Conservation (phyloP, 2,797 vertebrate species). For the Glyptemys insculpta region DNA sequence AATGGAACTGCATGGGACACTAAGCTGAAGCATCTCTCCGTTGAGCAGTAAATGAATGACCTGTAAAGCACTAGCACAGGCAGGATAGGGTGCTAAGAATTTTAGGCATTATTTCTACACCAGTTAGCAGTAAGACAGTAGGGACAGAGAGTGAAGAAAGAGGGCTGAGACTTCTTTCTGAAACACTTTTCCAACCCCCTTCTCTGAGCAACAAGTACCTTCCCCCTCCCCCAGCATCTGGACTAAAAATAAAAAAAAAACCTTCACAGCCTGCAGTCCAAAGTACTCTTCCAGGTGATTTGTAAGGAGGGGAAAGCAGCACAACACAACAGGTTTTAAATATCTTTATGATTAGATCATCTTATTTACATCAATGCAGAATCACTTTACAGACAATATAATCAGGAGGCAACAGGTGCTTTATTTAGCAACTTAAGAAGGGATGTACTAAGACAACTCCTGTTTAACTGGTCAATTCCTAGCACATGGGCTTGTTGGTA, state of each 20-base stretch:
- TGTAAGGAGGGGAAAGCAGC: background rate
- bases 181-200: background rate
- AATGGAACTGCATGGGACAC: background rate
- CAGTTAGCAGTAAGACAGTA: background rate
- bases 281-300: no score
- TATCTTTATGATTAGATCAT: conserved; percentile 78
- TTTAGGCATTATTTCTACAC: background rate
- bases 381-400: conserved; percentile 75
- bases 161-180: background rate
- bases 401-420: conserved; percentile 69
- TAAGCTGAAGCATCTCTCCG: no score
- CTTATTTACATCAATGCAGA: conserved; percentile 82
- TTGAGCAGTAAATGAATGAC: background rate
- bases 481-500: background rate
- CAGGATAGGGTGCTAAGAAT: background rate
- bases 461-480: conserved; percentile 15
- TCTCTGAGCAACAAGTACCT: background rate
- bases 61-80: background rate
- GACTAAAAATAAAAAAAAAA: background rate
- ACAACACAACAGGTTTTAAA: conserved; percentile 66
- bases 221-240: background rate
- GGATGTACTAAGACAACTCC: conserved; percentile 44
- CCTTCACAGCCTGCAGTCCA: background rate
- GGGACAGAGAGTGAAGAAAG: background rate
- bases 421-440: conserved; percentile 72